Conservation (phyloP, 2,113 vertebrate species). For the Capreolus pygargus region DNA sequence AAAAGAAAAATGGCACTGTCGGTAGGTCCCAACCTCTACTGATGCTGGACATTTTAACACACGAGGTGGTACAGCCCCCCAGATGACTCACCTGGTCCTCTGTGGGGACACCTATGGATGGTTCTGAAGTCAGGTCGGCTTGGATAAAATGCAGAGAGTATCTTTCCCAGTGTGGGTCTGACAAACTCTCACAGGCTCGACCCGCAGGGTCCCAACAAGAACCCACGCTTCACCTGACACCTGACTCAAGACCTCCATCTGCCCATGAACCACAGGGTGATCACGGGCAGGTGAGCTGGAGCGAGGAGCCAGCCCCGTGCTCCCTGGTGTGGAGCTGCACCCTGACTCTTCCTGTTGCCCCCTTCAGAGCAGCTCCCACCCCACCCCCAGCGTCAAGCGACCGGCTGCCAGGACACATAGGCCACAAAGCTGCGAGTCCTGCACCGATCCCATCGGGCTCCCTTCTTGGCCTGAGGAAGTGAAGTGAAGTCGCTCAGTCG, state of each 20-base stretch:
- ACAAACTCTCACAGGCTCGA: rapidly evolving
- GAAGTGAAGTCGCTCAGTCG: no score
- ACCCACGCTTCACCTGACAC: rapidly evolving
- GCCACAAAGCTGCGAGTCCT: not conserved
- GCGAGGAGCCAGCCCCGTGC: rapidly evolving
- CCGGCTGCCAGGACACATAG: no score
- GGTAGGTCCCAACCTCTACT: not conserved
- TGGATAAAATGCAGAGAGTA: not conserved
- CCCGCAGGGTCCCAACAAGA: not conserved
- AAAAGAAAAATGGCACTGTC: not conserved
- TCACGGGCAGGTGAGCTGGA: no score
- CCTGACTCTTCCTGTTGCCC: not conserved
- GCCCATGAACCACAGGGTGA: not conserved
- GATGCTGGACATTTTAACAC: rapidly evolving
- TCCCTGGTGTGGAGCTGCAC: no score
- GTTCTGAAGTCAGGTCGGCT: not conserved
- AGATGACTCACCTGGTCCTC: not conserved
- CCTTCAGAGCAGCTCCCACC: rapidly evolving
- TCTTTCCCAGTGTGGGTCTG: not conserved
- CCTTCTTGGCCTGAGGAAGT: not conserved
- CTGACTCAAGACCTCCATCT: not conserved
- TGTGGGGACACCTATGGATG: no score
- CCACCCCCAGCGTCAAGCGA: not conserved
- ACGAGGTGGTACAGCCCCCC: rapidly evolving
- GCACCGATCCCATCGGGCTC: no score